These are phyloP conservation scores for Labia minor DNA, from an alignment of 2,888 invertebrate genomes.

Conservation along the genomic window DNA sequence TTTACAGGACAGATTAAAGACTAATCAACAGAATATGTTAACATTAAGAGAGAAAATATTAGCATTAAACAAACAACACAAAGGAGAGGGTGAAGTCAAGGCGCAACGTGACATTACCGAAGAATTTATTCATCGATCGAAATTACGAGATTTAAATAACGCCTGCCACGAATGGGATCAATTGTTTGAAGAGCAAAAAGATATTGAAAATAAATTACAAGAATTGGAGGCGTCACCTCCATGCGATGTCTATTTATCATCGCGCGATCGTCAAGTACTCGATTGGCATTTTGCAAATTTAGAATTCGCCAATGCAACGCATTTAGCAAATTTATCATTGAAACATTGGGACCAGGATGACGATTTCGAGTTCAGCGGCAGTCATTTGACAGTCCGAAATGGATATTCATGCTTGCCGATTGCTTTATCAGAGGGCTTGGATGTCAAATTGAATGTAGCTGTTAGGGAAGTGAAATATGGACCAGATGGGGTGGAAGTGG, in stretches of 20 bases:
- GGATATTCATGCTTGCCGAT: constrained; percentile 95
- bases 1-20: constrained; percentile 77
- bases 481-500: constrained; percentile 65
- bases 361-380: constrained; percentile 96
- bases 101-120: constrained; percentile 47
- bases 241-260: constrained; percentile 89
- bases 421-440: constrained; percentile 87
- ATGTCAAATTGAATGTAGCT: constrained; percentile 85
- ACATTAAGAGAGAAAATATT: constrained; percentile 50
- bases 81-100: constrained; percentile 37
- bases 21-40: constrained; percentile 56
- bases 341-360: constrained; percentile 99
- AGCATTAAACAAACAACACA: constrained; percentile 43
- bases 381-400: constrained; percentile 91
- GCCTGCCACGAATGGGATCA: constrained; percentile 67
- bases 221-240: constrained; percentile 80
- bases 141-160: constrained; percentile 49
- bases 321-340: constrained; percentile 80
- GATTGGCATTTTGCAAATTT: constrained; percentile 99
- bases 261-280: constrained; percentile 87
- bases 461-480: constrained; percentile 78
- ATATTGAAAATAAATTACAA: constrained; percentile 74
- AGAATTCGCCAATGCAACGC: constrained; percentile 97
- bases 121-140: constrained; percentile 56
- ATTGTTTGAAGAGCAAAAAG: constrained; percentile 63